Conservation (phyloP, 2,113 vertebrate species). For the Cisticola juncidis region DNA sequence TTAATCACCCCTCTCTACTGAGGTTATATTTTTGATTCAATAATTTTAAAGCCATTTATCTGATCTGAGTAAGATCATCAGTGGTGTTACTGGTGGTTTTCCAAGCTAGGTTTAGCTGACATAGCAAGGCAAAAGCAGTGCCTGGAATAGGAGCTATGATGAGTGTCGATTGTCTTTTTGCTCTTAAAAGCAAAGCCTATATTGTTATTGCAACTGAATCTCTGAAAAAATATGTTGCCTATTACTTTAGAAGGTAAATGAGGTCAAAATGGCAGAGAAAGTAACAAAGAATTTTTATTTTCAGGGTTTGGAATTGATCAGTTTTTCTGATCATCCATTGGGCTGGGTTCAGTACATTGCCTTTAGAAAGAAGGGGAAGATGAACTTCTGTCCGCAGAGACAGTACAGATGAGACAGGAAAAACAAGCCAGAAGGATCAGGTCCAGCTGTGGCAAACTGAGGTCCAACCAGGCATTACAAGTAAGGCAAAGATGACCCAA, state of each 20-base stretch:
- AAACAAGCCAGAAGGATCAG: background rate
- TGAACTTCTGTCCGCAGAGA: background rate
- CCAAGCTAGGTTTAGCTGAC: background rate
- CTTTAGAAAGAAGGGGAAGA: background rate
- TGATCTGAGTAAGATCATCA: background rate
- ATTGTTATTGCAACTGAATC: background rate
- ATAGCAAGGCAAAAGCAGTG: background rate
- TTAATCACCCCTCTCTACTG: background rate
- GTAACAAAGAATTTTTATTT: background rate
- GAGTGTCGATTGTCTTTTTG: background rate
- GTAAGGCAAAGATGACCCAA: background rate
- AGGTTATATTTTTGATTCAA: background rate
- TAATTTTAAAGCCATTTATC: background rate
- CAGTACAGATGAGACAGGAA: background rate
- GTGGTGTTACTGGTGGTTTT: background rate
- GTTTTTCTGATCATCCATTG: background rate
- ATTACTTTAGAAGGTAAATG: slow-evolving; percentile 22
- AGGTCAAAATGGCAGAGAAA: background rate
- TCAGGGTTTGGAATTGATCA: background rate
- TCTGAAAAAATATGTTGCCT: background rate
- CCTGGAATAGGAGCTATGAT: background rate
- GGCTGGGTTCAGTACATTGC: background rate
- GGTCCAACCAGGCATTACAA: background rate
- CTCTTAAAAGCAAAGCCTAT: background rate
- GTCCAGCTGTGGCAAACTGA: background rate